Evolutionary conservation across 1,140 invertebrate genomes (phyloP).

Genomic region (Magallana gigas): DNA sequence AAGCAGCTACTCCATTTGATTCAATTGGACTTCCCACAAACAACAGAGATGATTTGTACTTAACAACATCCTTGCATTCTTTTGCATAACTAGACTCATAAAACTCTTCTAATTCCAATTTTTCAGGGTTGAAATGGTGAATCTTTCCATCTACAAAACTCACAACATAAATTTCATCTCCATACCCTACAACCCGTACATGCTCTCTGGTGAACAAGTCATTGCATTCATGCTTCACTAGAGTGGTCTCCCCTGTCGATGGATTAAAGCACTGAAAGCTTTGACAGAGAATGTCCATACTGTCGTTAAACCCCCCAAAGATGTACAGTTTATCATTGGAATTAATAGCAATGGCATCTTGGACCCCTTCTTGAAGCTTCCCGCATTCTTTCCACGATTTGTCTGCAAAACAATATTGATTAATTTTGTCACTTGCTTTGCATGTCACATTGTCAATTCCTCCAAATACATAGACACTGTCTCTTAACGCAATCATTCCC

Average conservation of each 20-base stretch:
- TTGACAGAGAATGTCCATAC: conserved; percentile 15
- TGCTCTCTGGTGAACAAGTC: conserved; percentile 21
- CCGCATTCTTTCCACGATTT: conserved; percentile 15
- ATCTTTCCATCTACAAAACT: conserved; percentile 20
- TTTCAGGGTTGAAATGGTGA: conserved; percentile 17
- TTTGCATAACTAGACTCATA: conserved; percentile 10
- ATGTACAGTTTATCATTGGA: conserved; percentile 5
- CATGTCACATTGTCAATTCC: conserved; percentile 65
- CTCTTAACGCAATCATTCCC: conserved; percentile 68
- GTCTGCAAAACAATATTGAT: conserved; percentile 11
- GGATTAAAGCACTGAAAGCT: conserved; percentile 13
- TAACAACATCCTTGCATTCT: conserved; percentile 22
- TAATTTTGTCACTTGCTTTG: neutral
- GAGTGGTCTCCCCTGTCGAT: conserved; percentile 2
- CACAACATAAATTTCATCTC: neutral
- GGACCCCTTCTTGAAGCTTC: conserved; percentile 1
- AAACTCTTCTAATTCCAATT: neutral
- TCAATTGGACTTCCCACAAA: conserved; percentile 18
- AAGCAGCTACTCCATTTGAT: neutral
- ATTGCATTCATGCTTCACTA: neutral
- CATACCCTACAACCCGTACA: neutral
- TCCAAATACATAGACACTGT: conserved; percentile 68
- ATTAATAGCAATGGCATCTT: conserved; percentile 16
- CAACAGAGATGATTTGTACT: neutral
- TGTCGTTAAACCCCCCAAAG: conserved; percentile 4